Evolutionary conservation across 1,140 invertebrate genomes (phyloP), one percentile per base, ranked within the genome.

Genomic region (Heliconius himera): DNA sequence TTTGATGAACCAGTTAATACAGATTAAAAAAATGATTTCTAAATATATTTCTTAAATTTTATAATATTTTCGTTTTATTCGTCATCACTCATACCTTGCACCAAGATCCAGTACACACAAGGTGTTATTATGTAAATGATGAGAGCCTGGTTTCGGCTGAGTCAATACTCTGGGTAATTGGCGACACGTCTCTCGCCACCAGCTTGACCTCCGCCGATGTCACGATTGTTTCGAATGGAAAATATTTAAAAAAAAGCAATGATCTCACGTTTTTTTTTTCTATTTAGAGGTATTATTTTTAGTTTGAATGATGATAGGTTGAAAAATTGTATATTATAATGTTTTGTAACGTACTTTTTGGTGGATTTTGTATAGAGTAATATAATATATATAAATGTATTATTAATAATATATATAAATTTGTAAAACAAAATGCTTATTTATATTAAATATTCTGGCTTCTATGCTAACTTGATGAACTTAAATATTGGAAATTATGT

Each of bases 81-180:
- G 82, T 86, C 73, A 9, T 22, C 49, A 38, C 76, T 82, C 73
- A 41, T 84, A 8, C 80, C 80, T 88, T 86, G 46, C 0, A 56
- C 81, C 85, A 76, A n/a, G 11, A 9, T 8, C 5, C 56, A 72
- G 33, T 73, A 60, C 85, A 82, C 85, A 90, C 88, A 91, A 91
- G 89, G 91, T 93, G 91, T 94, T 90, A 94, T 94, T 94, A 94
- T 94, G 91, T 91, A 94, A 94, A 94, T 93, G 88, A 91, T 93
- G 91, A 88, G 91, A 94, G 89, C 87, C 84, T 83, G 81, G 88
- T 89, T 93, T 91, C 89, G 89, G 88, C 88, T 91, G 88, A 94
- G 91, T 92, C 91, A 93, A 93, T 93, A 94, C 88, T 83, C 79
- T 82, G 85, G 88, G 89, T 91, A 91, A 93, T 94, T 88, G 92